These are phyloP conservation scores for Ptychodera flava DNA, from an alignment of 35 echinoderm and acorn worm genomes.

Conservation along the genomic window DNA sequence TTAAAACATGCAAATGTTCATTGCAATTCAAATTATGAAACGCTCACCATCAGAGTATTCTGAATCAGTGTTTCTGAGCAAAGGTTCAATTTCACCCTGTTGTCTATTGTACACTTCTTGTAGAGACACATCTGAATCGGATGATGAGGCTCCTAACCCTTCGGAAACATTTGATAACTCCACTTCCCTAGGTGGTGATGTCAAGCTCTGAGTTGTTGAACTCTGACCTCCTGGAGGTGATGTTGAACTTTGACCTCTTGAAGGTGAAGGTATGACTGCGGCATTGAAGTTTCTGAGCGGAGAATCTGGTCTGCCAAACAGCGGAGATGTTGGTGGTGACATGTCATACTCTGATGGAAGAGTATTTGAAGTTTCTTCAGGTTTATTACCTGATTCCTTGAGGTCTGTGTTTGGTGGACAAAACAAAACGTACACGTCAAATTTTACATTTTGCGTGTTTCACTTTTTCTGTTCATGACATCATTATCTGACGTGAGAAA, in stretches of 20 bases:
- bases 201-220: background rate
- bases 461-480: no score
- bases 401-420: no score
- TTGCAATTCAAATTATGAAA: no score
- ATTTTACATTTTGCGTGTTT: no score
- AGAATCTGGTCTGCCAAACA: background rate
- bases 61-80: background rate
- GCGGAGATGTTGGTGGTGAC: background rate
- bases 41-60: no score
- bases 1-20: no score
- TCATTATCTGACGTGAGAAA: no score
- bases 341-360: background rate
- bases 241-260: background rate
- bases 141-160: background rate
- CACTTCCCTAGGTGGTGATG: background rate
- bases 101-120: background rate
- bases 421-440: no score
- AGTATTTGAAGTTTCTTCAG: background rate
- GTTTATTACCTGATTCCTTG: background rate
- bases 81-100: background rate
- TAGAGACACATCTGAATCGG: background rate
- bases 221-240: background rate
- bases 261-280: background rate
- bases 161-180: conserved; percentile 8
- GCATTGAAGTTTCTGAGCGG: background rate